Evolutionary conservation across 2,113 vertebrate genomes (phyloP), one percentile per base, ranked within the genome.

Genomic region (Uria lomvia): DNA sequence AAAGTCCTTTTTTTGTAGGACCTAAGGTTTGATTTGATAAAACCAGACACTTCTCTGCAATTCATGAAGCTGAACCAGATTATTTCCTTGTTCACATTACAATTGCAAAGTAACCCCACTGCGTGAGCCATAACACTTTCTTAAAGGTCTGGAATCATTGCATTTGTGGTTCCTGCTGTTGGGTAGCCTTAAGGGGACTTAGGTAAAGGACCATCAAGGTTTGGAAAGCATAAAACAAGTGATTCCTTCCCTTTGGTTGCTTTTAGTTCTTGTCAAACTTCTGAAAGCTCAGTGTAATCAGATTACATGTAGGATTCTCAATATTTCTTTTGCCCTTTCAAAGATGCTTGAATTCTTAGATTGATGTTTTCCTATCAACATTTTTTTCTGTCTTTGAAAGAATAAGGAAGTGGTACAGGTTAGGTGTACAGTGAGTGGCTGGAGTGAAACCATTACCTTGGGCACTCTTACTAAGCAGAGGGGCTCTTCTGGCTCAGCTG

Each of bases 1-100:
- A 10, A 8, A 9, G 2, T 1, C 8, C 2, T 14, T 19, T 9
- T 63, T 91, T n/a, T 65, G 1, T 66, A 63, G 23, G 11, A 22
- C 71, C 72, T 67, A 49, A 40, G 24, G 4, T 67, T 68, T 84
- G 17, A 14, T 84, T 20, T 58, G 60, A 19, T 86, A 77, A 62
- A 92, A 49, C 10, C 12, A 34, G 24, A 62, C 2, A 4, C 52
- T 72, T 63, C 5, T 36, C 19, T 45, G 40, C 45, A 45, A 6
- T 71, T 91, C 27, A 27, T 27, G 9, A 79, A 70, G 19, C 56
- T 77, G 38, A 66, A 74, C 23, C 2, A 2, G 20, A n/a, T 89
- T 88, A 62, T 70, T 84, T 88, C 67, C 19, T n/a, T 77, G 29
- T 38, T 77, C 9, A 5, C 38, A 6, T 59, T 63, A 13, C 8